A percentile compares a stretch with the other conserved stretches of the same genome.
Conservation (phyloP, 2,888 invertebrate genomes). For the Dasypolia templi region DNA sequence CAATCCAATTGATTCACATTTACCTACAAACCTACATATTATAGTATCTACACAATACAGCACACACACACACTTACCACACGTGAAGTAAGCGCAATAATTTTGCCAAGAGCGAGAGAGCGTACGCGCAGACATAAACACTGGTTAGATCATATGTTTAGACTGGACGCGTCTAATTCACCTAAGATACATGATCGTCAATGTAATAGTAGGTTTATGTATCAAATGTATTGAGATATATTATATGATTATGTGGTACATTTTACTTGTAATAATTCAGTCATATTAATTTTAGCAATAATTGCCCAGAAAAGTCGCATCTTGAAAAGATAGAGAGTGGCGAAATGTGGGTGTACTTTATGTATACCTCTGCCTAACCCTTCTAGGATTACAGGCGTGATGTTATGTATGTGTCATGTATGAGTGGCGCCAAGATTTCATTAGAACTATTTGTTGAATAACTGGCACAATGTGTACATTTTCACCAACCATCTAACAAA, state of each 20-base stretch:
- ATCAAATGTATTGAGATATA: neutral
- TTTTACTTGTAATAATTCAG: neutral
- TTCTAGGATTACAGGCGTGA: too few species aligned
- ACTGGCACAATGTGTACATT: neutral
- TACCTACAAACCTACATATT: slow-evolving; percentile 24
- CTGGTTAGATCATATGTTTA: slow-evolving; percentile 51
- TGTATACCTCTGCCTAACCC: too few species aligned
- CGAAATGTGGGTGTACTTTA: too few species aligned
- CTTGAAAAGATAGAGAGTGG: neutral
- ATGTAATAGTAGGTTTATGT: slow-evolving; percentile 32
- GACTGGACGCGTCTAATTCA: slow-evolving; percentile 43
- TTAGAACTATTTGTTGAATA: too few species aligned
- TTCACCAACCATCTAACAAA: neutral
- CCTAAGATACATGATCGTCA: slow-evolving; percentile 14
- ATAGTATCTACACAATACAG: neutral
- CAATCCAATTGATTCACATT: slow-evolving; percentile 32
- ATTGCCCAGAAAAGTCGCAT: neutral
- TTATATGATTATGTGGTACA: neutral
- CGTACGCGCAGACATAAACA: slow-evolving; percentile 39
- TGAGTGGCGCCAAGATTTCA: neutral
- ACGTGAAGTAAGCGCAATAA: slow-evolving; percentile 10
- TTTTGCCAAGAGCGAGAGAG: slow-evolving; percentile 27
- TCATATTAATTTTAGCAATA: neutral
- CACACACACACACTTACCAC: neutral
- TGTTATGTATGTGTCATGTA: too few species aligned